phyloP scores from a whole-genome alignment of 2,113 vertebrate species.

The Otus sunia region DNA sequence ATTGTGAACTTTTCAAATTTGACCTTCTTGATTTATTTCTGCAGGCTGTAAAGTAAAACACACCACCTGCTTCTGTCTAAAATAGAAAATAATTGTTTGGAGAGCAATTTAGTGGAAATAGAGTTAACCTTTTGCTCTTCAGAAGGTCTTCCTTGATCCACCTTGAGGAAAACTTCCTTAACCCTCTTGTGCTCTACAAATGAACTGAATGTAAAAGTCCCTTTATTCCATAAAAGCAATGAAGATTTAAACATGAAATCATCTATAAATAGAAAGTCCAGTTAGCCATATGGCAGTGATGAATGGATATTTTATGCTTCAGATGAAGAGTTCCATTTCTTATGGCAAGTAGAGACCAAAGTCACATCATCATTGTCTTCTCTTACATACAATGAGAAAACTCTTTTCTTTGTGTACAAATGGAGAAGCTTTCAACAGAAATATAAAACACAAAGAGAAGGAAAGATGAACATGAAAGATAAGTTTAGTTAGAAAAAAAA shows the following conservation, averaged over 20 bases:
- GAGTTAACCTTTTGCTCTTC: conserved; percentile 43
- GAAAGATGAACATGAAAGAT: not conserved
- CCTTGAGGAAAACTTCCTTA: not conserved
- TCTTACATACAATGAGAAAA: not conserved
- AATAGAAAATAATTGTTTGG: conserved; percentile 51
- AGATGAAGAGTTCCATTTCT: not conserved
- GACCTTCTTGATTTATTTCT: conserved; percentile 63
- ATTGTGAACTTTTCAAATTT: conserved; percentile 55
- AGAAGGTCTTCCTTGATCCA: not conserved
- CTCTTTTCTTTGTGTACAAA: not conserved
- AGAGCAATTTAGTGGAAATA: not conserved
- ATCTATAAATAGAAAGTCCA: not conserved
- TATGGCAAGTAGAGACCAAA: not conserved
- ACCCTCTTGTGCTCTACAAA: not conserved
- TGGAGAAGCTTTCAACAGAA: not conserved
- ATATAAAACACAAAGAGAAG: not conserved
- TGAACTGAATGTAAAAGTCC: not conserved
- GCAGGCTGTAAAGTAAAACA: conserved; percentile 23
- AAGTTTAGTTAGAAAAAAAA: not conserved
- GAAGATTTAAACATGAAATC: not conserved
- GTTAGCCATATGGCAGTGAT: not conserved
- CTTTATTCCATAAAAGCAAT: not conserved
- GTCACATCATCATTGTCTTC: not conserved
- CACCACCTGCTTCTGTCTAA: conserved; percentile 9
- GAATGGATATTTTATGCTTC: not conserved